These are phyloP conservation scores for Steinernema khuongi DNA, from an alignment of 1,140 invertebrate genomes.

Conservation along the genomic window DNA sequence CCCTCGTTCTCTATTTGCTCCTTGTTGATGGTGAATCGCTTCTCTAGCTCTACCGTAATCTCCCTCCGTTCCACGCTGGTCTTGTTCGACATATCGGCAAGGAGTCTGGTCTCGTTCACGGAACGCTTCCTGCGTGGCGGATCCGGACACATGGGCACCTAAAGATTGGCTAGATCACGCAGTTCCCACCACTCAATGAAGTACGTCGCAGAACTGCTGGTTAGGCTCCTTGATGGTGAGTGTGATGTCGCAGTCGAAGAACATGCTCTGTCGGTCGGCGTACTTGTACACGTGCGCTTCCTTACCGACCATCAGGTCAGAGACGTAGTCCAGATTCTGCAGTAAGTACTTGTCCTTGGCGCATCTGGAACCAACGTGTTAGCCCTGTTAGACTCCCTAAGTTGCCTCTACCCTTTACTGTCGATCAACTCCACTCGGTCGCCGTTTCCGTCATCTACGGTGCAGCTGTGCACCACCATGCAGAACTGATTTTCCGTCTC, in stretches of 20 bases:
- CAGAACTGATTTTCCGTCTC: slow-evolving; percentile 53
- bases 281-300: slow-evolving; percentile 59
- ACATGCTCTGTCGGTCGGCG: slow-evolving; percentile 53
- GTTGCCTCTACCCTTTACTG: slow-evolving; percentile 44
- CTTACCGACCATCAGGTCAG: slow-evolving; percentile 56
- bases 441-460: slow-evolving; percentile 55
- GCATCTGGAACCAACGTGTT: slow-evolving; percentile 46
- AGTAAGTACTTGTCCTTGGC: slow-evolving; percentile 55
- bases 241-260: slow-evolving; percentile 56
- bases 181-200: slow-evolving; percentile 1
- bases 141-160: slow-evolving; percentile 56
- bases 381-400: background rate
- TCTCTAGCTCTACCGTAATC: background rate
- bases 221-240: slow-evolving; percentile 53
- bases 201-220: slow-evolving; percentile 46
- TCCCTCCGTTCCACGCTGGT: slow-evolving; percentile 9
- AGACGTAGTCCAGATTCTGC: slow-evolving; percentile 53
- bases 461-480: slow-evolving; percentile 54
- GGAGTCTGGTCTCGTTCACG: slow-evolving; percentile 15
- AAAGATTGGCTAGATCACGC: slow-evolving; percentile 22
- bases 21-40: slow-evolving; percentile 12
- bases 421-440: slow-evolving; percentile 53
- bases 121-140: slow-evolving; percentile 44
- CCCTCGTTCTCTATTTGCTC: background rate
- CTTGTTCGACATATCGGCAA: slow-evolving; percentile 8